These are phyloP conservation scores for Hydrochoerus hydrochaeris DNA, from an alignment of 2,113 vertebrate genomes.

Conservation along the genomic window DNA sequence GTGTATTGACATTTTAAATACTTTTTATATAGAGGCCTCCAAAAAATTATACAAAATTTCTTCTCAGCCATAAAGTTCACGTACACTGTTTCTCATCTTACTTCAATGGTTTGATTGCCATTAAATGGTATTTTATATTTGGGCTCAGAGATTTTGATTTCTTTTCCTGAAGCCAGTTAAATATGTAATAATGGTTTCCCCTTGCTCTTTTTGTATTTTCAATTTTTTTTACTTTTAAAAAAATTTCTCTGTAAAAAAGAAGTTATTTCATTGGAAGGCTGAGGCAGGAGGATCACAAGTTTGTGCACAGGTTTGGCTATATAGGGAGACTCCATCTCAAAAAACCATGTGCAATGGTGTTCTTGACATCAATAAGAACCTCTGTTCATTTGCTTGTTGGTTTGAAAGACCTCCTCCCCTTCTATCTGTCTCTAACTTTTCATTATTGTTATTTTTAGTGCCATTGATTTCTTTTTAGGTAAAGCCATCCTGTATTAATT, in stretches of 20 bases:
- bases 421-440: background rate
- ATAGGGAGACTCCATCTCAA: background rate
- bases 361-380: background rate
- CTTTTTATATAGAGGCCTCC: background rate
- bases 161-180: background rate
- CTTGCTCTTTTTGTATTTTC: background rate
- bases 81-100: background rate
- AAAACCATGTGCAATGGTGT: background rate
- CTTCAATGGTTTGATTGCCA: background rate
- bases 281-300: background rate
- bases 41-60: background rate
- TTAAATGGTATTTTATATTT: background rate
- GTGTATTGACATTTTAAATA: background rate
- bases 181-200: background rate
- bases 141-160: background rate
- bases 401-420: background rate
- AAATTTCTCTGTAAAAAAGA: background rate
- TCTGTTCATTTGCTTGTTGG: background rate
- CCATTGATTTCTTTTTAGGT: background rate
- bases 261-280: background rate
- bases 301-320: background rate
- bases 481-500: background rate
- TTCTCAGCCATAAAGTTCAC: background rate
- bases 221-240: background rate
- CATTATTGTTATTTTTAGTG: background rate